Conservation (phyloP, 2,797 vertebrate species). For the Cossypha polioptera region DNA sequence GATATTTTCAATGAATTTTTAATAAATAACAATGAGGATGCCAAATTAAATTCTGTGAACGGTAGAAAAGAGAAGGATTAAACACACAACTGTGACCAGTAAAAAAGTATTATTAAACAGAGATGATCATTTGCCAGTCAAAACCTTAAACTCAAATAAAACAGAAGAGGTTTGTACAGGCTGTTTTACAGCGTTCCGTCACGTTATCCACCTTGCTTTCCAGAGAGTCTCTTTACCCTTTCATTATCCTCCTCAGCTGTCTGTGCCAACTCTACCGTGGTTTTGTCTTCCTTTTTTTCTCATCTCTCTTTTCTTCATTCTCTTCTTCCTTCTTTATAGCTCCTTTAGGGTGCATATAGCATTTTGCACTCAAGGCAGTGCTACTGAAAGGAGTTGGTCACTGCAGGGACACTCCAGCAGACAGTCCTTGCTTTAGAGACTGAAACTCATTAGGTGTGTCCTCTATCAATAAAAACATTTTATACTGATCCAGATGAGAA, state of each 20-base stretch:
- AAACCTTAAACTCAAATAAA: background rate
- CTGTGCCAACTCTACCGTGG: fast-evolving
- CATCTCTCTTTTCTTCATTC: background rate
- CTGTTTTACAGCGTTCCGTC: background rate
- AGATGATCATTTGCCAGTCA: background rate
- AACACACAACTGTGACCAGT: background rate
- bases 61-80: background rate
- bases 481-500: background rate
- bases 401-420: background rate
- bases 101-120: background rate
- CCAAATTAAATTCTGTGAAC: background rate
- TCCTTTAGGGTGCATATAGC: background rate
- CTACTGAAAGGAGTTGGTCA: background rate
- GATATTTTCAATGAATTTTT: slow-evolving; percentile 5
- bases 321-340: background rate
- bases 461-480: background rate
- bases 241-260: background rate
- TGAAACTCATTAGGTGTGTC: background rate
- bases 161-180: background rate
- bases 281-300: background rate
- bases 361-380: background rate
- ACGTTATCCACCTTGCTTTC: background rate
- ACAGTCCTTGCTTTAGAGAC: background rate
- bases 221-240: background rate
- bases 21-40: background rate